These are phyloP conservation scores for Sciurus carolinensis DNA, from an alignment of 2,797 vertebrate genomes.

Conservation along the genomic window DNA sequence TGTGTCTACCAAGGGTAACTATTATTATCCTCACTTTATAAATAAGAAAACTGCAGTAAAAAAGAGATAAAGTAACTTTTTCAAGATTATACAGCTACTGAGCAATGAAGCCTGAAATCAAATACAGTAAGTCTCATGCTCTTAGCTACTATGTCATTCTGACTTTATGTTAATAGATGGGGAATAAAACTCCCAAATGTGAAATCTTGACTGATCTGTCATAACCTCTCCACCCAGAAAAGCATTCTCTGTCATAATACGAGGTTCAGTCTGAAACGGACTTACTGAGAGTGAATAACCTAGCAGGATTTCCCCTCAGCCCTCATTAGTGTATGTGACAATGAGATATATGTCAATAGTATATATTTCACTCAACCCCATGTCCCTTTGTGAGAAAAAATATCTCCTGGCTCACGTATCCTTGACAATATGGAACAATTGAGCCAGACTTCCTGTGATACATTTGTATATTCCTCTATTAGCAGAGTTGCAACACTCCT, in stretches of 20 bases:
- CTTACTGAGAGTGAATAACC: not conserved
- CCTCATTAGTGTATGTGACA: not conserved
- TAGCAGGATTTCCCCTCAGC: not conserved
- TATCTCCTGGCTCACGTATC: not conserved
- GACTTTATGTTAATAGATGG: not conserved
- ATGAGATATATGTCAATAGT: not conserved
- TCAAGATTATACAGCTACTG: not conserved
- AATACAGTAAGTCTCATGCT: not conserved
- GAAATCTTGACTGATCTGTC: not conserved
- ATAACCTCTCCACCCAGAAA: not conserved
- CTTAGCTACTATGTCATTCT: not conserved
- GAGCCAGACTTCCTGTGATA: not conserved
- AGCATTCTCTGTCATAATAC: not conserved
- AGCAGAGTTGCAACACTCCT: not conserved
- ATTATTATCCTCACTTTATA: not conserved
- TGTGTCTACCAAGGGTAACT: not conserved
- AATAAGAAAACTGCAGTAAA: not conserved
- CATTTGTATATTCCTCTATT: not conserved
- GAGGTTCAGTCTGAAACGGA: not conserved
- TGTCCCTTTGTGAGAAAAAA: not conserved
- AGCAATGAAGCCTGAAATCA: not conserved
- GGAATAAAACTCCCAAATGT: not conserved
- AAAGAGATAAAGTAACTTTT: not conserved
- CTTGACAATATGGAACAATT: not conserved
- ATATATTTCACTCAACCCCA: not conserved